Evolutionary conservation across 2,888 invertebrate genomes (phyloP).

Genomic region (Lobophora halterata): DNA sequence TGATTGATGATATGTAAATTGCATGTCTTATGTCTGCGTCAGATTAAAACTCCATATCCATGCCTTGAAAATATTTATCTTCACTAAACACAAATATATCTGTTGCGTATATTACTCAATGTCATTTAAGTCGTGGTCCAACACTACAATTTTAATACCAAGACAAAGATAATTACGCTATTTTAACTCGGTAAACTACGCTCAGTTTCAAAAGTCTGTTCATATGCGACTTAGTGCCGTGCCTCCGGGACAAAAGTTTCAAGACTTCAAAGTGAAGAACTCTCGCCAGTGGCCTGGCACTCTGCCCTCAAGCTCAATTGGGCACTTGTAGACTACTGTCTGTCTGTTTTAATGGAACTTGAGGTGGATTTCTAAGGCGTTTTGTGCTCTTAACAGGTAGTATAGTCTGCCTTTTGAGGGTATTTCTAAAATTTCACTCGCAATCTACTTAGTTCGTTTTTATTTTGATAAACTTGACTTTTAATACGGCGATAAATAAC

Average conservation of each 20-base stretch:
- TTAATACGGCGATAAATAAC: conserved; percentile 23
- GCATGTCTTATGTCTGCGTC: neutral
- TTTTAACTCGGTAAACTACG: neutral
- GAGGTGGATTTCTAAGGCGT: conserved; percentile 13
- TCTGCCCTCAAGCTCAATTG: conserved; percentile 33
- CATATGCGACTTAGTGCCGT: too few relatives aligned
- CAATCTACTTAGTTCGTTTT: neutral
- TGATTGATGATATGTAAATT: conserved; percentile 11
- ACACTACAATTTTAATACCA: too few relatives aligned
- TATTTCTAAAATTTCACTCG: neutral
- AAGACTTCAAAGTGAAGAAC: conserved; percentile 41
- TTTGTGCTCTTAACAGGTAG: conserved; percentile 25
- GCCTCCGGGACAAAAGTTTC: conserved; percentile 33
- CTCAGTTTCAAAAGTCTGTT: too few relatives aligned
- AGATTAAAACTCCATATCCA: neutral
- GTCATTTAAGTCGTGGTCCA: too few relatives aligned
- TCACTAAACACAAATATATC: too few relatives aligned
- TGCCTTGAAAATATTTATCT: too few relatives aligned
- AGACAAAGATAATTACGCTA: too few relatives aligned
- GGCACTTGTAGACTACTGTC: conserved; percentile 27
- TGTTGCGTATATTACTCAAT: too few relatives aligned
- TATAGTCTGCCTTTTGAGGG: too few relatives aligned
- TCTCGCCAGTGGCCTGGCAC: conserved; percentile 33
- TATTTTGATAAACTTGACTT: conserved; percentile 13
- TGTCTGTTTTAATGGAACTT: conserved; percentile 25